Percentiles rank a stretch among this genome's conserved stretches.
phyloP scores from a whole-genome alignment of 2,113 vertebrate genomes.

The Brienomyrus longianalis region DNA sequence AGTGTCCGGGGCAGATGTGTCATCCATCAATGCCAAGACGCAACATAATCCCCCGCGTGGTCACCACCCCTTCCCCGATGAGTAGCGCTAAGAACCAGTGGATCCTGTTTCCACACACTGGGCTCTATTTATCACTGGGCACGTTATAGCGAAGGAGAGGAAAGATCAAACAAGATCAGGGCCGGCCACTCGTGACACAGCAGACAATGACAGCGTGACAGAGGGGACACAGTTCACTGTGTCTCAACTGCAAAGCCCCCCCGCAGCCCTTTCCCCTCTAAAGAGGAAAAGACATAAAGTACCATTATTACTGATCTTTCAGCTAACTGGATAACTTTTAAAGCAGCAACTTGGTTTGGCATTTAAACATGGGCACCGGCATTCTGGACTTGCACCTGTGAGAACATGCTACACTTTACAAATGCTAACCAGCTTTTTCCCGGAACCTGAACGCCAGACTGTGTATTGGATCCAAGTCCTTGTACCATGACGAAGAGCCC shows the following conservation, averaged over 20 bases:
- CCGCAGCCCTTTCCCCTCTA: neutral
- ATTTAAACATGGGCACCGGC: neutral
- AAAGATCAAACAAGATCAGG: slow-evolving; percentile 45
- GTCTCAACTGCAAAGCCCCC: slow-evolving; percentile 1
- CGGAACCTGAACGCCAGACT: neutral
- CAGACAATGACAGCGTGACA: slow-evolving; percentile 44
- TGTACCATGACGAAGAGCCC: neutral
- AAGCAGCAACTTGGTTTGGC: neutral
- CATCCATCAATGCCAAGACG: slow-evolving; percentile 62
- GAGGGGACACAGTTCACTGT: slow-evolving; percentile 47
- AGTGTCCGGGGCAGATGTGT: slow-evolving; percentile 54
- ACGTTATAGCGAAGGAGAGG: slow-evolving; percentile 44
- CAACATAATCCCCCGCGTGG: slow-evolving; percentile 49
- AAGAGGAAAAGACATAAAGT: neutral
- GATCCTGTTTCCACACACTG: slow-evolving; percentile 11
- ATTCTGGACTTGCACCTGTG: neutral
- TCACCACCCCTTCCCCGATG: slow-evolving; percentile 27
- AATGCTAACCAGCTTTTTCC: neutral
- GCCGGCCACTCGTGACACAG: slow-evolving; percentile 35
- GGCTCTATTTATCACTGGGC: slow-evolving; percentile 31
- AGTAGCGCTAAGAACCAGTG: neutral
- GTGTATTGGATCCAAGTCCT: neutral
- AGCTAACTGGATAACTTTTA: neutral
- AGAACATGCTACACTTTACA: neutral
- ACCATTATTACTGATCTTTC: neutral